Base-by-base conservation (phyloP, 2,113 vertebrate genomes). In the Nannobrachium achirus region DNA sequence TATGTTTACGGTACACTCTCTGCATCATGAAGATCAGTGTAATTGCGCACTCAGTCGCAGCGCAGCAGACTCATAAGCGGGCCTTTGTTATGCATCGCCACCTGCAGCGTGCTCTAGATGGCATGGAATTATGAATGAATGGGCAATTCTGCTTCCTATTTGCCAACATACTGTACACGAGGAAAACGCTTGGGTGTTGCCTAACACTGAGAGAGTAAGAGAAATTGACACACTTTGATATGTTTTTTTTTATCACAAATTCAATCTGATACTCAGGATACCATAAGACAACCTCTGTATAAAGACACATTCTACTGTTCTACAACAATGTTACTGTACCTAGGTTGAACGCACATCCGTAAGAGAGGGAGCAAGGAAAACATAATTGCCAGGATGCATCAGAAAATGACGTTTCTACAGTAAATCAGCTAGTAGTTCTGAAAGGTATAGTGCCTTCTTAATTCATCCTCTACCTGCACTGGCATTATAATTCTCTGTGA, bases 251-350 rank as follows among this genome's bases (percentile, higher is more conserved):
- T 63, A 82, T 85, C 69, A 75, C 33, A 25, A 66, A 62, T 33
- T 33, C 13, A 66, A 83, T 86, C 63, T 69, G 67, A 85, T 78
- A 59, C 64, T 63, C 56, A 38, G 58, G 41, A 76, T 74, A 76
- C 57, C 48, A 73, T 72, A 33, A 33, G n/a, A n/a, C n/a, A n/a
- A n/a, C n/a, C n/a, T n/a, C n/a, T n/a, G n/a, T n/a, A n/a, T n/a
- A n/a, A n/a, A n/a, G n/a, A n/a, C n/a, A n/a, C n/a, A n/a, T n/a
- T n/a, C n/a, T n/a, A n/a, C n/a, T n/a, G n/a, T n/a, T n/a, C n/a
- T n/a, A n/a, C n/a, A n/a, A n/a, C n/a, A n/a, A n/a, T n/a, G n/a
- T n/a, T n/a, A n/a, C n/a, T n/a, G n/a, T n/a, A n/a, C n/a, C n/a
- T n/a, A n/a, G n/a, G n/a, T n/a, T n/a, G n/a, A n/a, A n/a, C n/a